These are phyloP conservation scores for Drosophila murphyi DNA, from an alignment of 1,140 invertebrate species.

Conservation along the genomic window DNA sequence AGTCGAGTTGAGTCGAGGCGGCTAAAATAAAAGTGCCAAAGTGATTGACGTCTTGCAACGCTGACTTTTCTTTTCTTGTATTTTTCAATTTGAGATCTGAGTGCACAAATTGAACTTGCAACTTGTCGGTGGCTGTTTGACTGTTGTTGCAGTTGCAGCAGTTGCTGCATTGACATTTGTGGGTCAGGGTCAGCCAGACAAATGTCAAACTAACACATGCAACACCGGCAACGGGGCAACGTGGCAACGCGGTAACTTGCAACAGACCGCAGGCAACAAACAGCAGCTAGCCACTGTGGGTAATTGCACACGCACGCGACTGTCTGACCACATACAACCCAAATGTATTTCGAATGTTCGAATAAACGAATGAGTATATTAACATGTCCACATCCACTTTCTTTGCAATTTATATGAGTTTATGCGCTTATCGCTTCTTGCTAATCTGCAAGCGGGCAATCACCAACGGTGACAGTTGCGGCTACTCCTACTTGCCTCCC, in stretches of 20 bases:
- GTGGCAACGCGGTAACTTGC: conserved; percentile 1
- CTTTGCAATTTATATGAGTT: conserved; percentile 76
- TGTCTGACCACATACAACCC: not conserved
- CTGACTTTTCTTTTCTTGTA: conserved; percentile 55
- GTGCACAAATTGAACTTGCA: conserved; percentile 40
- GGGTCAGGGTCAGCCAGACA: conserved; percentile 77
- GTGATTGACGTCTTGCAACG: conserved; percentile 61
- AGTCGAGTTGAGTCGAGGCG: conserved; percentile 2
- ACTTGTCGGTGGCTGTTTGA: not conserved
- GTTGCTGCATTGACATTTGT: conserved; percentile 62
- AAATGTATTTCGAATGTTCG: not conserved
- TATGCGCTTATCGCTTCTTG: conserved; percentile 71
- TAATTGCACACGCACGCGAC: conserved; percentile 78
- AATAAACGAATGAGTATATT: conserved; percentile 8
- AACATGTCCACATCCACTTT: conserved; percentile 65
- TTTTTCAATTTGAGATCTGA: conserved; percentile 50
- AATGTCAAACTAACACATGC: conserved; percentile 66
- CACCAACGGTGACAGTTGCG: conserved; percentile 75
- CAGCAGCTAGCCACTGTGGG: not conserved
- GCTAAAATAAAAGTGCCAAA: conserved; percentile 57
- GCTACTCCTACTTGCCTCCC: conserved; percentile 61
- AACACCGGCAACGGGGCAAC: conserved; percentile 21
- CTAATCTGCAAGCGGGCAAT: conserved; percentile 64
- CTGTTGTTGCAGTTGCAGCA: not conserved
- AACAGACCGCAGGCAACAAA: not conserved